These are phyloP conservation scores for Protobothrops mucrosquamatus DNA, from an alignment of 2,113 vertebrate genomes.

Conservation along the genomic window DNA sequence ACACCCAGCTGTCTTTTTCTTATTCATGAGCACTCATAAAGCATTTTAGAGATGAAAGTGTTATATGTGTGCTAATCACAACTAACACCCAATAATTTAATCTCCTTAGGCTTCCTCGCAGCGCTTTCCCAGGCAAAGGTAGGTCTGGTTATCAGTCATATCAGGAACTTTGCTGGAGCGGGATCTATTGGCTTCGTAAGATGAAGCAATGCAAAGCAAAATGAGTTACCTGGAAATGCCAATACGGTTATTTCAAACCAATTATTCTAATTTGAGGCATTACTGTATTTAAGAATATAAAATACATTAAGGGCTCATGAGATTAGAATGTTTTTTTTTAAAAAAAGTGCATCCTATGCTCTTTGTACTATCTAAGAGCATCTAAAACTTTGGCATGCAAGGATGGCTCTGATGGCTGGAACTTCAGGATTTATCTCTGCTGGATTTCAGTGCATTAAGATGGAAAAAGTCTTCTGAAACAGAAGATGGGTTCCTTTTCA, in stretches of 20 bases:
- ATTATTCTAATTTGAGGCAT: not conserved
- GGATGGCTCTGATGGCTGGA: not conserved
- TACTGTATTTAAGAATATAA: not conserved
- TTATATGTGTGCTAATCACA: not conserved
- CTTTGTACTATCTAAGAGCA: not conserved
- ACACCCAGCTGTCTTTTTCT: not conserved
- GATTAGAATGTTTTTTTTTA: not conserved
- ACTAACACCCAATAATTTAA: not conserved
- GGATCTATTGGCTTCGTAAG: not conserved
- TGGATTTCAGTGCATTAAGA: not conserved
- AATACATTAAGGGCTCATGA: not conserved
- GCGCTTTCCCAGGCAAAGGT: constrained; percentile 8
- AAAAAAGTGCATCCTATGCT: not conserved
- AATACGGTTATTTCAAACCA: not conserved
- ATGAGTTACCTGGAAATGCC: not conserved
- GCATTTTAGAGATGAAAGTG: constrained; percentile 8
- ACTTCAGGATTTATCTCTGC: not conserved
- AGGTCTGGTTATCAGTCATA: not conserved
- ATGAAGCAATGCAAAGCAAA: not conserved
- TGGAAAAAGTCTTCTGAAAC: not conserved
- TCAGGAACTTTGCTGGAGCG: not conserved
- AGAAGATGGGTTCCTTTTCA: not conserved
- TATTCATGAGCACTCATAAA: constrained; percentile 6
- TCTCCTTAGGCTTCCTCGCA: not conserved
- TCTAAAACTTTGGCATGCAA: not conserved